Evolutionary conservation across 2,797 vertebrate species (phyloP).

Genomic region (Rhynchotus rufescens): DNA sequence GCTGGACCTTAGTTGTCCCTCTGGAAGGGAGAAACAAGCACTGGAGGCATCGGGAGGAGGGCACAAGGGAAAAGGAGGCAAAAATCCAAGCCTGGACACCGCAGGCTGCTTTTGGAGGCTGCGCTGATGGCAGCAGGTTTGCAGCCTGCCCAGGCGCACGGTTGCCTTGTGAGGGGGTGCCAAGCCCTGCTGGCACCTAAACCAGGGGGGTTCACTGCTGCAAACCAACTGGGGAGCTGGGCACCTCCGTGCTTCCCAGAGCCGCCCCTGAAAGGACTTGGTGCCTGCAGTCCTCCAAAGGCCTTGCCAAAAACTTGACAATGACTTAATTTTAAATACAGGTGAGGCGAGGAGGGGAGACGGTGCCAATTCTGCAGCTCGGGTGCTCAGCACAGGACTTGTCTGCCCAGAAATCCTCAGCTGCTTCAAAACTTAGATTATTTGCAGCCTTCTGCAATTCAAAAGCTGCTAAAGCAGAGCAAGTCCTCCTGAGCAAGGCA

Average conservation of each 20-base stretch:
- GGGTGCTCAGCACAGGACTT: no score
- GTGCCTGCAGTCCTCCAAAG: rapidly evolving
- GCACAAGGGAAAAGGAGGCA: no score
- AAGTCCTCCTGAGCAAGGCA: not conserved
- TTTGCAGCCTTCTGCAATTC: not conserved
- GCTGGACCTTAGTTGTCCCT: rapidly evolving
- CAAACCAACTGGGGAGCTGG: rapidly evolving
- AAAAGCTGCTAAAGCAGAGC: not conserved
- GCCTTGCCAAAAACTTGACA: no score
- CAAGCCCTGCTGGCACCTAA: not conserved
- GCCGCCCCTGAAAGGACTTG: rapidly evolving
- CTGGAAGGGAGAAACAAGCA: rapidly evolving
- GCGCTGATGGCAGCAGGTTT: no score
- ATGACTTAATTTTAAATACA: no score
- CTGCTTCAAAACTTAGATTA: rapidly evolving
- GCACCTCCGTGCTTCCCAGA: rapidly evolving
- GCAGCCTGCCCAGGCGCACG: not conserved
- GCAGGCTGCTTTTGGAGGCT: not conserved
- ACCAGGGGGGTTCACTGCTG: rapidly evolving
- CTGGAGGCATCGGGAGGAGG: not conserved
- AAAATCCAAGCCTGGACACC: not conserved
- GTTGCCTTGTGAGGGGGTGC: not conserved
- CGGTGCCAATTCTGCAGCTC: no score
- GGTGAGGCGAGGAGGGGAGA: no score
- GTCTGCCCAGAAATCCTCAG: not conserved